Evolutionary conservation across 2,797 vertebrate genomes (phyloP).

Genomic region (Falco naumanni): DNA sequence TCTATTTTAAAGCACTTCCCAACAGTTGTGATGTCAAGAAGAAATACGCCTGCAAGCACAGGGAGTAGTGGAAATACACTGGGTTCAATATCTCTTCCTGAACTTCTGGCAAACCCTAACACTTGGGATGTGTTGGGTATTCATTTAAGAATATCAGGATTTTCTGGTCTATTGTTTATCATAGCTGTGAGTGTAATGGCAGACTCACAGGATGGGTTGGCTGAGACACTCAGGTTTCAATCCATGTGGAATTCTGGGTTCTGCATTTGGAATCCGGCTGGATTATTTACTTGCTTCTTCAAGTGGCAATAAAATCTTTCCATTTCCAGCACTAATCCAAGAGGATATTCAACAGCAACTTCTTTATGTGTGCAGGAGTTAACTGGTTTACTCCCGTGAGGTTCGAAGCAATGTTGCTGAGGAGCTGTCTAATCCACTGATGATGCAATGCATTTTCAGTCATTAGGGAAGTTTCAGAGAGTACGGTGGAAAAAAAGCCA

Average conservation of each 20-base stretch:
- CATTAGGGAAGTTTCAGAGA: not conserved
- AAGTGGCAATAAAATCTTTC: not conserved
- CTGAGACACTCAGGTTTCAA: not conserved
- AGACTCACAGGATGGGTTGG: not conserved
- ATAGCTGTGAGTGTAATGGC: not conserved
- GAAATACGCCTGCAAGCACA: not conserved
- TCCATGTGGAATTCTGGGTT: not conserved
- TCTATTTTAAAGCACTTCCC: conserved; percentile 6
- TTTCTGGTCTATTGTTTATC: not conserved
- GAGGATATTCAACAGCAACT: not conserved
- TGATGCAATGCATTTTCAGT: not conserved
- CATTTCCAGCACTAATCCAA: not conserved
- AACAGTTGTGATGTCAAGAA: not conserved
- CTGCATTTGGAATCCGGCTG: not conserved
- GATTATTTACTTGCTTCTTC: not conserved
- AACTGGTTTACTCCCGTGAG: not conserved
- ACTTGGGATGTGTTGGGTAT: not conserved
- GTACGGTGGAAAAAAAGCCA: not conserved
- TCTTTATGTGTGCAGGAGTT: not conserved
- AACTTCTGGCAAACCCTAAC: not conserved
- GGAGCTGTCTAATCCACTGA: not conserved
- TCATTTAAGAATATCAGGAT: conserved; percentile 7
- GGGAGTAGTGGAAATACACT: not conserved
- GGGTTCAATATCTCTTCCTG: not conserved
- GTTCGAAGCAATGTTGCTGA: not conserved